Percentiles rank a stretch among this genome's conserved stretches.
These are phyloP conservation scores for Schlechtendalia chinensis DNA, from an alignment of 1,140 invertebrate species.

Conservation along the genomic window DNA sequence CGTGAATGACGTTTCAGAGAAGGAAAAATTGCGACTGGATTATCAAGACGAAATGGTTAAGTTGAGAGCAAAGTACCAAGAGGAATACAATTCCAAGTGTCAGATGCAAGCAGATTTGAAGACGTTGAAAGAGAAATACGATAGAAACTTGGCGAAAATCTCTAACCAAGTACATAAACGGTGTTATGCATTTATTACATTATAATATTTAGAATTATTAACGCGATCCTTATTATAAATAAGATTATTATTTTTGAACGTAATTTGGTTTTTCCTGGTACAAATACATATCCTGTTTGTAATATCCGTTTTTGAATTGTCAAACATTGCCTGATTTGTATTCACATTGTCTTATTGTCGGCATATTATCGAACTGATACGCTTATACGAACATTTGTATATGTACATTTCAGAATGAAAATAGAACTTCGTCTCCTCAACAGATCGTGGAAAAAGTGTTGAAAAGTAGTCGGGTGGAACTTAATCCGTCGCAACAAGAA, in stretches of 20 bases:
- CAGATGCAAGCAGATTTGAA: constrained; percentile 59
- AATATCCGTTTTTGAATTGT: too few relatives aligned
- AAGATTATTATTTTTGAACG: too few relatives aligned
- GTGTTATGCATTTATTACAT: too few relatives aligned
- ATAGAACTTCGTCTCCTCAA: constrained; percentile 3
- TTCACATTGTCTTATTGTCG: too few relatives aligned
- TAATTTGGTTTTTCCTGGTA: too few relatives aligned
- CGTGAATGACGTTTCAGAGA: background rate
- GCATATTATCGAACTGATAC: too few relatives aligned
- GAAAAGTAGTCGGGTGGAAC: constrained; percentile 30
- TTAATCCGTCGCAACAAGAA: constrained; percentile 52
- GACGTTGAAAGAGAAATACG: constrained; percentile 57
- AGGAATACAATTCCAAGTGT: constrained; percentile 58
- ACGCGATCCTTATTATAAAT: too few relatives aligned
- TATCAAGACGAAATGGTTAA: constrained; percentile 59
- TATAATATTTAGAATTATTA: too few relatives aligned
- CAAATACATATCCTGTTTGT: too few relatives aligned
- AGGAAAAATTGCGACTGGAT: constrained; percentile 56
- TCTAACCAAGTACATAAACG: background rate
- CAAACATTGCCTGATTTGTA: too few relatives aligned
- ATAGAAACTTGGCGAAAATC: constrained; percentile 51
- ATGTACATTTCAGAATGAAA: background rate
- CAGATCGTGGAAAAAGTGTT: constrained; percentile 34
- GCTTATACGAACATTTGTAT: too few relatives aligned
- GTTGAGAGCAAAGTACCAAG: constrained; percentile 58